phyloP scores from a whole-genome alignment of 1,140 invertebrate genomes.

The Cryptotermes secundus region DNA sequence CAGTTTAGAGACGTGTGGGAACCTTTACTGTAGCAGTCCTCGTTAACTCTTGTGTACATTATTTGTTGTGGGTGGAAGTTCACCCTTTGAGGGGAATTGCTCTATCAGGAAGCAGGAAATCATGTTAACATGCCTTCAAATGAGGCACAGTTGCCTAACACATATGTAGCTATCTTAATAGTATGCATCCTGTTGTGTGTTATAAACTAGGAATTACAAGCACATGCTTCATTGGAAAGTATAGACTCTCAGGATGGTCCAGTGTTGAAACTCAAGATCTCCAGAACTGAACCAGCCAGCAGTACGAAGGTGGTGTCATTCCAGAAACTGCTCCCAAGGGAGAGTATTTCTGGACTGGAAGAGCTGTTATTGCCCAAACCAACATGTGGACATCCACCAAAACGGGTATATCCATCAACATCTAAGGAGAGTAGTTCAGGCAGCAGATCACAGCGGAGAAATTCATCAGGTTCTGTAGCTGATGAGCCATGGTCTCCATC shows the following conservation, averaged over 20 bases:
- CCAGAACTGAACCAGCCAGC: background rate
- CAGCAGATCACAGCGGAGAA: background rate
- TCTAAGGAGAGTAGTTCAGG: background rate
- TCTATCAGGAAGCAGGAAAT: too few species aligned
- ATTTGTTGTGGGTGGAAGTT: too few species aligned
- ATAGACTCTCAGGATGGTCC: background rate
- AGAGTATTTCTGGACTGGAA: background rate
- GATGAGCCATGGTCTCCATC: background rate
- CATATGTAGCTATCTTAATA: too few species aligned
- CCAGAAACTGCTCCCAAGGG: background rate
- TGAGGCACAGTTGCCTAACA: too few species aligned
- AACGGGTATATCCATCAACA: background rate
- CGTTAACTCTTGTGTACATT: too few species aligned
- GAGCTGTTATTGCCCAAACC: background rate
- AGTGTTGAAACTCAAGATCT: background rate
- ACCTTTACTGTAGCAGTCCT: too few species aligned
- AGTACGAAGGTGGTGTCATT: too few species aligned
- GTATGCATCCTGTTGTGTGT: too few species aligned
- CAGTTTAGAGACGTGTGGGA: too few species aligned
- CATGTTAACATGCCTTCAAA: too few species aligned
- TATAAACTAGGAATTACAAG: background rate
- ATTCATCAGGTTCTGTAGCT: background rate
- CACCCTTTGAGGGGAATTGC: too few species aligned
- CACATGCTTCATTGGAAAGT: background rate
- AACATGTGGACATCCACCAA: background rate